Percentiles rank a stretch among this genome's conserved stretches.
phyloP scores from a whole-genome alignment of 2,113 vertebrate genomes.

The Peromyscus maniculatus region DNA sequence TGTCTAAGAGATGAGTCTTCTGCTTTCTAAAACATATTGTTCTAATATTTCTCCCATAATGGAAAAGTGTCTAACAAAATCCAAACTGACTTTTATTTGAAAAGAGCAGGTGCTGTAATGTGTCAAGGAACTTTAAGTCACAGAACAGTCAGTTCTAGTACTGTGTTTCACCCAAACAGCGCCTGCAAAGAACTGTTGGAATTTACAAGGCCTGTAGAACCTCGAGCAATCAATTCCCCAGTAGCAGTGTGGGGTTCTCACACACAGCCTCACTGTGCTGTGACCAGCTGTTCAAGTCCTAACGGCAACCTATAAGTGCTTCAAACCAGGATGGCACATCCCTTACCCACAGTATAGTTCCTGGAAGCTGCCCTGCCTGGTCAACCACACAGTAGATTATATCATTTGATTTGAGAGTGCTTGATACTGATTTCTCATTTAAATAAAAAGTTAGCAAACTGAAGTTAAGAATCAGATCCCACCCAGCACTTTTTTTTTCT shows the following conservation, averaged over 20 bases:
- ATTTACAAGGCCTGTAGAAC: conserved; percentile 37
- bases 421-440: not conserved
- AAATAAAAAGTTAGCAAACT: not conserved
- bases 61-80: conserved; percentile 72
- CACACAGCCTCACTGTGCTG: not conserved
- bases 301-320: conserved; percentile 58
- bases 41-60: conserved; percentile 56
- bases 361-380: not conserved
- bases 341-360: not conserved
- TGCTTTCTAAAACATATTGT: conserved; percentile 34
- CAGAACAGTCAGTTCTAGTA: conserved; percentile 75
- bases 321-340: conserved; percentile 60
- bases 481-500: not conserved
- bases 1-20: conserved; percentile 21
- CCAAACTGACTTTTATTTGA: conserved; percentile 75
- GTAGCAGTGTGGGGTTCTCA: conserved; percentile 45
- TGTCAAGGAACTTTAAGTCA: conserved; percentile 67
- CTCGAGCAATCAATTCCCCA: conserved; percentile 71
- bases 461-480: not conserved
- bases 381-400: not conserved
- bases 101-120: conserved; percentile 74
- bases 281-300: conserved; percentile 75
- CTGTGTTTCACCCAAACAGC: conserved; percentile 39
- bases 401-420: not conserved
- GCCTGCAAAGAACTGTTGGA: conserved; percentile 53